Evolutionary conservation across 2,113 vertebrate genomes (phyloP).

Genomic region (Muscicapa adusta): DNA sequence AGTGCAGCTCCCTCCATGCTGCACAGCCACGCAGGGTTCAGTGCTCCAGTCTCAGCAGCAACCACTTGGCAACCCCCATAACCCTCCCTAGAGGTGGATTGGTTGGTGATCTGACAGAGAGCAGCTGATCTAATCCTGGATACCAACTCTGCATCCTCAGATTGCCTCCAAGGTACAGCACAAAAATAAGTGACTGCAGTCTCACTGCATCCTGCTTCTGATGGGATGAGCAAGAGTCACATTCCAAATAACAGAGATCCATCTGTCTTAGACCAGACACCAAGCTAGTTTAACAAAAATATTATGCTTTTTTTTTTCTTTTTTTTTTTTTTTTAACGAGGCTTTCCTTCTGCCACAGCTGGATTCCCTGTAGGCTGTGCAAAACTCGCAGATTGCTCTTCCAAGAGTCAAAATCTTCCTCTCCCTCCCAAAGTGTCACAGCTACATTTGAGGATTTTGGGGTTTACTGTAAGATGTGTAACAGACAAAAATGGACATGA

Average conservation of each 20-base stretch:
- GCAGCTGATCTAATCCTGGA: background rate
- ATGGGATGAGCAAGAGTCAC: background rate
- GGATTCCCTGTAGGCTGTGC: background rate
- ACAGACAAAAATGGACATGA: background rate
- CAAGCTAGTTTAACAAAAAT: background rate
- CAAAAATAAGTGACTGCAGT: accelerated
- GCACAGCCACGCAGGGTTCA: accelerated
- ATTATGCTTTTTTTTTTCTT: background rate
- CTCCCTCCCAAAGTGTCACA: background rate
- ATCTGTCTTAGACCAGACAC: background rate
- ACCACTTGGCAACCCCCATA: background rate
- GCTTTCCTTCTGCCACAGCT: background rate
- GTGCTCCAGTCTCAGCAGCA: background rate
- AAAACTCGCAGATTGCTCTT: background rate
- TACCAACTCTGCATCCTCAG: background rate
- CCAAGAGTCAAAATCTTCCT: background rate
- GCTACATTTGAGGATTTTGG: background rate
- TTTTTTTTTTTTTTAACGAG: background rate
- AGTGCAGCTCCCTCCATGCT: accelerated
- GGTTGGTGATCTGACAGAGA: background rate
- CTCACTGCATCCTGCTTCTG: background rate
- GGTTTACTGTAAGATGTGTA: background rate
- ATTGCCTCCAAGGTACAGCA: background rate
- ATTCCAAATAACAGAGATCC: background rate
- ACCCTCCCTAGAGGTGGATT: background rate